Evolutionary conservation across 2,888 invertebrate genomes (phyloP).

Genomic region (Eupsilia transversa): DNA sequence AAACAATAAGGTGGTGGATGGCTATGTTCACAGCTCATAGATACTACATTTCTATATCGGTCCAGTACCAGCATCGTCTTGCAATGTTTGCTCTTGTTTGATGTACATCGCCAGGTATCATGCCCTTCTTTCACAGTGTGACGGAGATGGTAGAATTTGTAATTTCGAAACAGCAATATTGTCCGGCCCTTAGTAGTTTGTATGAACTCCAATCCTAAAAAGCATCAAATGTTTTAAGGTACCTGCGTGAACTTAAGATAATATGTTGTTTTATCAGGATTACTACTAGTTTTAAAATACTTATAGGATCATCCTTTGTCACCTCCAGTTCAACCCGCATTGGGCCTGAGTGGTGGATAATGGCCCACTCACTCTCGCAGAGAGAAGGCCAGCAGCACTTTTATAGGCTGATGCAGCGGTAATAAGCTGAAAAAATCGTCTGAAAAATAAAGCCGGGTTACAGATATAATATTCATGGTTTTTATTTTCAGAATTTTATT

Average conservation of each 20-base stretch:
- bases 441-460: not conserved
- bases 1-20: slow-evolving; percentile 6
- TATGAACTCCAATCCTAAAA: slow-evolving; percentile 9
- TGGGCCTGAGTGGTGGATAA: not conserved
- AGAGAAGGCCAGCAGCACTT: not conserved
- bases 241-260: not conserved
- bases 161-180: slow-evolving; percentile 19
- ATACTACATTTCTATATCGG: not conserved
- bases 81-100: slow-evolving; percentile 35
- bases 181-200: slow-evolving; percentile 19
- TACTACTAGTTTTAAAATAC: not conserved
- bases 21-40: slow-evolving; percentile 13
- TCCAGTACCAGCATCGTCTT: slow-evolving; percentile 24
- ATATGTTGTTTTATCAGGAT: not conserved
- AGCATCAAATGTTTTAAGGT: not conserved
- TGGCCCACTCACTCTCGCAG: not conserved
- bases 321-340: not conserved
- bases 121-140: slow-evolving; percentile 2
- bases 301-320: no score
- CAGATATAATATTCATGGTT: not conserved
- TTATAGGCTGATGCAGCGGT: not conserved
- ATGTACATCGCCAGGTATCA: slow-evolving; percentile 30
- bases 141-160: slow-evolving; percentile 31
- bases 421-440: not conserved
- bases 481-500: not conserved